Evolutionary conservation across 2,113 vertebrate genomes (phyloP).

Genomic region (Paracanthobrama guichenoti): DNA sequence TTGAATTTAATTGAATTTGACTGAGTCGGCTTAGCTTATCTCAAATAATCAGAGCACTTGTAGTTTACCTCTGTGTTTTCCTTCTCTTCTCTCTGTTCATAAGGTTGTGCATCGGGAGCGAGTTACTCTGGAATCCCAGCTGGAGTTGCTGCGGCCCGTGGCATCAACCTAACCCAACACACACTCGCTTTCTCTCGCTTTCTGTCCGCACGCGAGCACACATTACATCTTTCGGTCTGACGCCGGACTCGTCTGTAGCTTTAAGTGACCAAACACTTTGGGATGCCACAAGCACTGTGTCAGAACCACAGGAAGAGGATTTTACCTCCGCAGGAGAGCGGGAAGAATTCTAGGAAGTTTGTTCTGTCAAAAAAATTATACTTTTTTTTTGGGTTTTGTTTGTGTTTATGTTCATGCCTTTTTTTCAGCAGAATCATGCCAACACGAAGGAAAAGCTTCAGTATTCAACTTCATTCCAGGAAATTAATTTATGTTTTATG

Average conservation of each 20-base stretch:
- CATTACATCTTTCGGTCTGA: too few relatives aligned
- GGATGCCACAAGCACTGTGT: not conserved
- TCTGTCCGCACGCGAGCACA: not conserved
- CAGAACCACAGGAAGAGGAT: not conserved
- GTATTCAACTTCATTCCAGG: not conserved
- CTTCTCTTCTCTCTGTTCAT: constrained; percentile 37
- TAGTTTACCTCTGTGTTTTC: not conserved
- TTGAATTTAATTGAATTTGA: constrained; percentile 12
- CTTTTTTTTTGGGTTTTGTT: not conserved
- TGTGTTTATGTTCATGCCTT: not conserved
- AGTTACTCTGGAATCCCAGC: constrained; percentile 89
- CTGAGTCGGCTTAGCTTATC: not conserved
- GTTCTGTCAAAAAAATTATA: not conserved
- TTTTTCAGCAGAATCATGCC: not conserved
- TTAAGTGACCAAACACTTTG: constrained; percentile 15
- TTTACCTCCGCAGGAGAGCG: not conserved
- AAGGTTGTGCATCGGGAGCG: constrained; percentile 93
- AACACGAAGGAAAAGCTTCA: not conserved
- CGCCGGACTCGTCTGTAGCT: not conserved
- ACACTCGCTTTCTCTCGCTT: too few relatives aligned
- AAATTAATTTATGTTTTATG: not conserved
- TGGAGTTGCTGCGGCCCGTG: constrained; percentile 89
- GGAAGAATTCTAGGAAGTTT: not conserved
- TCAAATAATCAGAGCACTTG: not conserved
- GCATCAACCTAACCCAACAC: constrained; percentile 79